Evolutionary conservation across 2,888 invertebrate species (phyloP), one percentile per base, ranked within the genome.

Genomic region (Plebejus melissa): DNA sequence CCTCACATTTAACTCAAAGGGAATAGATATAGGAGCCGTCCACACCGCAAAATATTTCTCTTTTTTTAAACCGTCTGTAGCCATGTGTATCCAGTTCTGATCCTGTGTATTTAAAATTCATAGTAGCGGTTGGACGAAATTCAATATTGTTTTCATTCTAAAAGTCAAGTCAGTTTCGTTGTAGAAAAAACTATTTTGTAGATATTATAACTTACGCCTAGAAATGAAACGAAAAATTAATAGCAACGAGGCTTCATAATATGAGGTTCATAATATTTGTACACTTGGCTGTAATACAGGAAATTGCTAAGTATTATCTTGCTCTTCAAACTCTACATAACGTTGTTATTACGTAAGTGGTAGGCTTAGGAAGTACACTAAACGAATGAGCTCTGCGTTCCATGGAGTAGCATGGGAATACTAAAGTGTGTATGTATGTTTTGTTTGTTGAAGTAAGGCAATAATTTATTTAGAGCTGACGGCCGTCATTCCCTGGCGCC

Each of bases 271-370:
- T 65, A 65, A 65, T 65, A 36, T 65, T 65, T 65, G 32, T 65
- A 65, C 65, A 65, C 65, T 65, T 36, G 32, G 65, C 65, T 32
- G 65, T 65, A 65, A 65, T 65, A 65, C 65, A 65, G 65, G 65
- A 65, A 65, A 65, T 65, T 65, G 65, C 65, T 65, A 65, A 65
- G 65, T 65, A 65, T 65, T 32, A 65, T 65, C 65, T 65, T 65
- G 32, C 65, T 65, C 32, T 65, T 28, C 65, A 65, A 65, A 36
- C 65, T 65, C 65, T 65, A 16, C 32, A 65, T 36, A 65, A 65
- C 32, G 65, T 65, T 65, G 60, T 28, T 36, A 65, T 65, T 13
- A 65, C 65, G 65, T 65, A 32, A 65, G 65, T 65, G 65, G 65
- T 5, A 65, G 65, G 65, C 32, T 65, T 65, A 65, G 65, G 65